These are phyloP conservation scores for Slavum lentiscoides DNA, from an alignment of 2,888 invertebrate species.

Conservation along the genomic window DNA sequence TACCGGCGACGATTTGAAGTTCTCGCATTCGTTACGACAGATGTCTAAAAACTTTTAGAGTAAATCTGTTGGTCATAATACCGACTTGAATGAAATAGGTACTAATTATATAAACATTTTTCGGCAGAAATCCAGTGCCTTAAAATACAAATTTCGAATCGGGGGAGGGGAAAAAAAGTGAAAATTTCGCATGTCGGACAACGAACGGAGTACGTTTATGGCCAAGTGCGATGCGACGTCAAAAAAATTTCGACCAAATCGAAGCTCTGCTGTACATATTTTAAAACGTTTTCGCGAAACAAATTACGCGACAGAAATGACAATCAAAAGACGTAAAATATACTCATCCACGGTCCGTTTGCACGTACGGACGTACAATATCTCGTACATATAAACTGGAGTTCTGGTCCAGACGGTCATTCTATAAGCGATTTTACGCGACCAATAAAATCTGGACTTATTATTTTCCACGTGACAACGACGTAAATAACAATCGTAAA, in stretches of 20 bases:
- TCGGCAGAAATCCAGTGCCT: too few species aligned
- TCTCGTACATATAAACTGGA: background rate
- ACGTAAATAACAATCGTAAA: constrained; percentile 37
- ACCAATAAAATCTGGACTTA: constrained; percentile 33
- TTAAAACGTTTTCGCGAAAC: constrained; percentile 9
- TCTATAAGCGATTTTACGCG: background rate
- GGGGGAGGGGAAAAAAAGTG: too few species aligned
- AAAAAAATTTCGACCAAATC: background rate
- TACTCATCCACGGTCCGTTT: background rate
- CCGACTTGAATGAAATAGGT: too few species aligned
- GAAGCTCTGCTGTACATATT: background rate
- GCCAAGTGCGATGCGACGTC: too few species aligned
- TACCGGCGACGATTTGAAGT: too few species aligned
- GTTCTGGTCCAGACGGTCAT: background rate
- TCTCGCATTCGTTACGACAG: too few species aligned
- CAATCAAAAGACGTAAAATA: constrained; percentile 29
- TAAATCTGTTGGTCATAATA: too few species aligned
- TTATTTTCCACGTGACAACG: background rate
- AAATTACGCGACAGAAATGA: background rate
- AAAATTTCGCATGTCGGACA: too few species aligned
- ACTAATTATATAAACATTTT: too few species aligned
- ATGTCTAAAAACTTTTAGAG: too few species aligned
- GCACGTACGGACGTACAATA: background rate
- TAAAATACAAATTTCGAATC: too few species aligned
- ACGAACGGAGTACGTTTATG: too few species aligned